Percentiles rank a stretch among this genome's conserved stretches.
phyloP scores from a whole-genome alignment of 2,888 invertebrate genomes.

The Diploptera punctata region DNA sequence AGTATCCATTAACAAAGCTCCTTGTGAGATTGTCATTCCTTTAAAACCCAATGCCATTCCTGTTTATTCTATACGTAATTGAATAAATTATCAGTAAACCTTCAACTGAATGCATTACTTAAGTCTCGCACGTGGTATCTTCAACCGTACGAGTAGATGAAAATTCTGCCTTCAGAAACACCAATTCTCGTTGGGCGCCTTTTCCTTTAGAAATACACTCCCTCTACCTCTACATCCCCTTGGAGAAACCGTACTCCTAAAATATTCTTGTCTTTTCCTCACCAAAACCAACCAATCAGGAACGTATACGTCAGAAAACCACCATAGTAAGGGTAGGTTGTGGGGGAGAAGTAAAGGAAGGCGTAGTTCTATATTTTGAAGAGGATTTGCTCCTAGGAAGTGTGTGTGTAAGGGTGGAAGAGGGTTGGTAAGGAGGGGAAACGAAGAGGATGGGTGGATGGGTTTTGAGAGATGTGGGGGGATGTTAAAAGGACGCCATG shows the following conservation, averaged over 20 bases:
- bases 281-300: slow-evolving; percentile 30
- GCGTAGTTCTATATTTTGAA: slow-evolving; percentile 25
- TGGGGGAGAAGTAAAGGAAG: background rate
- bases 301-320: slow-evolving; percentile 31
- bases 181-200: slow-evolving; percentile 34
- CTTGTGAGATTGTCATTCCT: too few relatives aligned
- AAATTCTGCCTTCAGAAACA: slow-evolving; percentile 4
- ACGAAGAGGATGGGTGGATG: background rate
- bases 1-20: too few relatives aligned
- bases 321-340: background rate
- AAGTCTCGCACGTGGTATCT: background rate
- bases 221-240: slow-evolving; percentile 8
- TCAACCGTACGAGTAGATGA: background rate
- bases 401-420: slow-evolving; percentile 6
- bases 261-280: slow-evolving; percentile 27
- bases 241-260: slow-evolving; percentile 4
- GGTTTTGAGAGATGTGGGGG: slow-evolving; percentile 6
- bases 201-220: slow-evolving; percentile 26
- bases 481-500: slow-evolving; percentile 33
- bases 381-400: slow-evolving; percentile 31
- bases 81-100: slow-evolving; percentile 1
- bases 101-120: too few relatives aligned
- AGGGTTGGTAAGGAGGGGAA: background rate
- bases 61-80: slow-evolving; percentile 15
- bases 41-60: background rate